Base-by-base conservation (phyloP, 37 sponge, comb jelly and placozoan species). In the Halichondria panicea region DNA sequence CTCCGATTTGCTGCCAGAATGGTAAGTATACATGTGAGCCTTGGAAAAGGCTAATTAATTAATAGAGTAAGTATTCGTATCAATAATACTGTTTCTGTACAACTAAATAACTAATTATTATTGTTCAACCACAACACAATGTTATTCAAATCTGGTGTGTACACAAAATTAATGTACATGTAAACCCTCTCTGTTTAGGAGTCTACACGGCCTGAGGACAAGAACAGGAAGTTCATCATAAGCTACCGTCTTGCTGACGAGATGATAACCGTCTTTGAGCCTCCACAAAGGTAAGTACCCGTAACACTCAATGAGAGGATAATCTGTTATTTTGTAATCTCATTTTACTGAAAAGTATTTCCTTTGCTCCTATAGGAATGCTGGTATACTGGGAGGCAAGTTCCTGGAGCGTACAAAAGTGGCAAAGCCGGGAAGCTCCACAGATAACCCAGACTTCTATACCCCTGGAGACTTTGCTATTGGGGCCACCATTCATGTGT, bases 301-400 rank as follows among this genome's bases (percentile, higher is more conserved):
- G 28, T 18, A 48, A 48, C 52, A 48, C 52, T 15, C 15, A 48
- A 15, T 48, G 52, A 18, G 52, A 18, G 11, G 52, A 48, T 15
- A 18, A 48, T 15, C 11, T 48, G 15, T 48, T 18, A n/a, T n/a
- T n/a, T n/a, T n/a, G n/a, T n/a, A n/a, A n/a, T n/a, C n/a, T n/a
- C n/a, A n/a, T n/a, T n/a, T n/a, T n/a, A n/a, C n/a, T n/a, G n/a
- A n/a, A n/a, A n/a, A n/a, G n/a, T n/a, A n/a, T n/a, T n/a, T n/a
- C 11, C 15, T 48, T 48, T 15, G 31, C 63, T 33, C 35, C 32
- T 19, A 9, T 73, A 95, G 97, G 66, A 97, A 97, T 81, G 86
- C 98, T 66, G 98, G 98, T 15, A 97, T 97, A 31, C 54, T 90
- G 0, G 98, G 87, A 43, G 98, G 98, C 45, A 87, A 91, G 71